Percentiles rank a stretch among this genome's conserved stretches.
phyloP scores from a whole-genome alignment of 2,797 vertebrate genomes.

The Pteronotus mesoamericanus region DNA sequence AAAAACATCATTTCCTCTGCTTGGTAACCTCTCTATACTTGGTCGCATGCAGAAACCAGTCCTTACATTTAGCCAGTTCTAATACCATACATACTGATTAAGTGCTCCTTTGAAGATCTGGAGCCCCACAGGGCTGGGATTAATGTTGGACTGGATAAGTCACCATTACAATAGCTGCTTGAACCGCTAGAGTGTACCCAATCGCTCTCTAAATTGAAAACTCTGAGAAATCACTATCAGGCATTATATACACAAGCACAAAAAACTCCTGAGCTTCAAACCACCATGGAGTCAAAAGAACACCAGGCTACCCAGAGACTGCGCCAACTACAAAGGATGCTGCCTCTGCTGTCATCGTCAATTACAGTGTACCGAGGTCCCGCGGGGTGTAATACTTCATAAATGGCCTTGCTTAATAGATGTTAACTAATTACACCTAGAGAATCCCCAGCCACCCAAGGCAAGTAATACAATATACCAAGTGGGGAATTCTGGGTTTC shows the following conservation, averaged over 20 bases:
- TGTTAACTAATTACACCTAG: slow-evolving; percentile 44
- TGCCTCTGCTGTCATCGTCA: slow-evolving; percentile 26
- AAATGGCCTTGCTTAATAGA: slow-evolving; percentile 46
- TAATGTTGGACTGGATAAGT: slow-evolving; percentile 49
- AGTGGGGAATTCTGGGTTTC: not conserved
- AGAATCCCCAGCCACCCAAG: slow-evolving; percentile 24
- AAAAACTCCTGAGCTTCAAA: not conserved
- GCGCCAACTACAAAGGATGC: not conserved
- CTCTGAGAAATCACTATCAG: slow-evolving; percentile 7
- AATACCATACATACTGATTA: slow-evolving; percentile 35
- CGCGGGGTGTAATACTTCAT: not conserved
- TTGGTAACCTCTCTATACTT: not conserved
- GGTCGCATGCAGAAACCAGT: not conserved
- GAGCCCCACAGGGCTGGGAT: slow-evolving; percentile 33
- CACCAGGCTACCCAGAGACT: not conserved
- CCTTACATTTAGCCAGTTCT: slow-evolving; percentile 14
- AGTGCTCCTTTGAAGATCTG: slow-evolving; percentile 47
- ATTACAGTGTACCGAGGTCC: slow-evolving; percentile 32
- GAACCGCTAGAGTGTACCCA: slow-evolving; percentile 39
- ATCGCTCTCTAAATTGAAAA: slow-evolving; percentile 49
- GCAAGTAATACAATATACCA: not conserved
- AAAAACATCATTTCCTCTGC: not conserved
- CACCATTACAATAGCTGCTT: slow-evolving; percentile 50
- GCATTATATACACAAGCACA: not conserved
- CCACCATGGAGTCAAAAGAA: not conserved